phyloP scores from a whole-genome alignment of 2,797 vertebrate species.

The Lates japonicus region DNA sequence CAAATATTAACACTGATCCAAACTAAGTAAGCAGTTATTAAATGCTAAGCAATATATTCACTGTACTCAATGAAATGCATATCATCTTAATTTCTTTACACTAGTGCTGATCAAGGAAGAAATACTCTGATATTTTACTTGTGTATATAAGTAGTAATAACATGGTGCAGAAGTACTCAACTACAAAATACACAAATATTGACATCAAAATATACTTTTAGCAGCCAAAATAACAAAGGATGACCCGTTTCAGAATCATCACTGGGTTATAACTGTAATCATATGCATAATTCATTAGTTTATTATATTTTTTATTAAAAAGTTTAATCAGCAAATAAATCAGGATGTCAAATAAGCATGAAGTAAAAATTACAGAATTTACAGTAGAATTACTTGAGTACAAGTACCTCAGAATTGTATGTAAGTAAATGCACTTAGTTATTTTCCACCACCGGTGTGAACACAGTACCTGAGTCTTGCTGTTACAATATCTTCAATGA shows the following conservation, averaged over 20 bases:
- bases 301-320: neutral
- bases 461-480: neutral
- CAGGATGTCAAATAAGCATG: neutral
- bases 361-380: neutral
- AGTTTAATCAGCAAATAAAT: neutral
- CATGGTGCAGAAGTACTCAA: too few species aligned
- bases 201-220: neutral
- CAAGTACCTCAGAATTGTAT: neutral
- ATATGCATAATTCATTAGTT: neutral
- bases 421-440: neutral
- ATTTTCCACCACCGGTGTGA: neutral
- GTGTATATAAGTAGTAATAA: too few species aligned
- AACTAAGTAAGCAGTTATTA: neutral
- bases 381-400: neutral
- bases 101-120: too few species aligned
- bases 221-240: neutral
- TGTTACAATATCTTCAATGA: neutral
- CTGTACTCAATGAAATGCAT: too few species aligned
- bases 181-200: too few species aligned
- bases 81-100: too few species aligned
- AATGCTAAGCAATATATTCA: slow-evolving; percentile 1
- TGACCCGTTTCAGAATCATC: neutral
- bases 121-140: too few species aligned
- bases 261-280: neutral
- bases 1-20: slow-evolving; percentile 6